phyloP scores from a whole-genome alignment of 2,797 vertebrate genomes.

The Semaprochilodus insignis region DNA sequence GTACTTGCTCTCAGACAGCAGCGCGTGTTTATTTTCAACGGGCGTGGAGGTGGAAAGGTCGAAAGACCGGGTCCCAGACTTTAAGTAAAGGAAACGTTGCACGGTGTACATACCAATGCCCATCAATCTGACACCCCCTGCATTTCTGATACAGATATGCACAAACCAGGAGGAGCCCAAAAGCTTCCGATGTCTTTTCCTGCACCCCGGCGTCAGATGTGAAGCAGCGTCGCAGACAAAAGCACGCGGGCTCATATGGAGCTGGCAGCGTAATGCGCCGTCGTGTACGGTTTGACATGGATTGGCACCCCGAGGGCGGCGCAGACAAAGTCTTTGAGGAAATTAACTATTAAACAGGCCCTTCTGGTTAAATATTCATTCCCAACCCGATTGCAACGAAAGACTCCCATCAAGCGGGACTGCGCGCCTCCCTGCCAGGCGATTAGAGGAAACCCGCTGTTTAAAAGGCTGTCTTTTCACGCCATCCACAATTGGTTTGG shows the following conservation, averaged over 20 bases:
- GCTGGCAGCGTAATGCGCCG: slow-evolving; percentile 61
- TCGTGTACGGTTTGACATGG: slow-evolving; percentile 69
- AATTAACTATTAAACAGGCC: slow-evolving; percentile 80
- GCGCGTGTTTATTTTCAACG: slow-evolving; percentile 20
- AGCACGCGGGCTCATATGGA: slow-evolving; percentile 68
- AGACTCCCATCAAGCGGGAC: slow-evolving; percentile 61
- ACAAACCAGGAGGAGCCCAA: not conserved
- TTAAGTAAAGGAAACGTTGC: not conserved
- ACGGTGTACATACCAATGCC: not conserved
- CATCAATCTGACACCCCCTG: not conserved
- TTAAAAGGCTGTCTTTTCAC: slow-evolving; percentile 69
- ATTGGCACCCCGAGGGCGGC: slow-evolving; percentile 66
- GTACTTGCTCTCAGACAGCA: slow-evolving; percentile 24
- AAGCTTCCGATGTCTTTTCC: not conserved
- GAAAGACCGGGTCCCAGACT: not conserved
- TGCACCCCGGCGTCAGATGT: not conserved
- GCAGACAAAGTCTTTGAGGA: slow-evolving; percentile 71
- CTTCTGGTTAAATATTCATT: slow-evolving; percentile 82
- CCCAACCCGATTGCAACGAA: slow-evolving; percentile 67
- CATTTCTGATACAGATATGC: not conserved
- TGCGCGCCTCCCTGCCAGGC: slow-evolving; percentile 57
- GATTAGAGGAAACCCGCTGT: slow-evolving; percentile 55
- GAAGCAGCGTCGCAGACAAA: slow-evolving; percentile 64
- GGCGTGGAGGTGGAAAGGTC: slow-evolving; percentile 1
- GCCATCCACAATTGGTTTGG: slow-evolving; percentile 54